phyloP scores from a whole-genome alignment of 2,113 vertebrate genomes.

The Vimba vimba region DNA sequence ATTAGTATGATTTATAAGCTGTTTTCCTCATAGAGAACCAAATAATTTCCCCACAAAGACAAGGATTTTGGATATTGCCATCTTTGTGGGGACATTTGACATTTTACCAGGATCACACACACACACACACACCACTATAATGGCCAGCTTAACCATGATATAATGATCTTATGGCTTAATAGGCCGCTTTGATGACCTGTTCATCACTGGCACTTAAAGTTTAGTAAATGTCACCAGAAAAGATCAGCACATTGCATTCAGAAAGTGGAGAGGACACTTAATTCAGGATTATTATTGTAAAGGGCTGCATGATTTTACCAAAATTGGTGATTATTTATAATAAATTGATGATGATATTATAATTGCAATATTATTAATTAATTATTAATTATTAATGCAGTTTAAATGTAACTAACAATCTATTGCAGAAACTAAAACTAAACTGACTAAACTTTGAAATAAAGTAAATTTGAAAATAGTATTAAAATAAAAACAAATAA shows the following conservation, averaged over 20 bases:
- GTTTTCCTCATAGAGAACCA: too few species aligned
- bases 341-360: too few species aligned
- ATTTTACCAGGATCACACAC: too few species aligned
- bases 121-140: slow-evolving; percentile 1
- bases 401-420: not conserved
- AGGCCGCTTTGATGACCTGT: slow-evolving; percentile 36
- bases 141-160: slow-evolving; percentile 4
- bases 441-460: not conserved
- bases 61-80: too few species aligned
- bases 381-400: not conserved
- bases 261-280: not conserved
- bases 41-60: too few species aligned
- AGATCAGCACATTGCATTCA: slow-evolving; percentile 23
- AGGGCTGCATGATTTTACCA: not conserved
- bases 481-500: not conserved
- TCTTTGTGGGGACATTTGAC: too few species aligned
- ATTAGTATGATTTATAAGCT: too few species aligned
- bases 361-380: too few species aligned
- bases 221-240: slow-evolving; percentile 43
- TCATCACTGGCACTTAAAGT: slow-evolving; percentile 47
- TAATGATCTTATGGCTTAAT: slow-evolving; percentile 25
- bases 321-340: not conserved
- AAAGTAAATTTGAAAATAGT: too few species aligned
- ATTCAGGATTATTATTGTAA: not conserved
- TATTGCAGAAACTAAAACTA: not conserved